phyloP scores from a whole-genome alignment of 2,888 invertebrate species.

The Athripsodes cinereus region DNA sequence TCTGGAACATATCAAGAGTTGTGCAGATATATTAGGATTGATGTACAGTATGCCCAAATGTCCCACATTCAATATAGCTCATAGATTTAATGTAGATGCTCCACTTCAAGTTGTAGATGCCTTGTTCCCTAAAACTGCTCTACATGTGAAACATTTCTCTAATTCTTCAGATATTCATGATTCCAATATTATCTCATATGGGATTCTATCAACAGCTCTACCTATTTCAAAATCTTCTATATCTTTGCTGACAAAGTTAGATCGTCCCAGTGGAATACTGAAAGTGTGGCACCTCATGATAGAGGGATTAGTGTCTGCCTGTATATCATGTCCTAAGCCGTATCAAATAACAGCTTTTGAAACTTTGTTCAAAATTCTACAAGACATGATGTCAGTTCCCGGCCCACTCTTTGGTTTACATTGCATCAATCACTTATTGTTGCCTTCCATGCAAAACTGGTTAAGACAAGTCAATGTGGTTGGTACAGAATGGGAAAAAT shows the following conservation, averaged over 20 bases:
- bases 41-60: conserved; percentile 95
- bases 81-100: conserved; percentile 71
- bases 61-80: conserved; percentile 86
- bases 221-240: conserved; percentile 46
- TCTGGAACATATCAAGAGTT: conserved; percentile 77
- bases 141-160: conserved; percentile 64
- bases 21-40: conserved; percentile 80
- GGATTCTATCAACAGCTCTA: conserved; percentile 51
- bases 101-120: conserved; percentile 78
- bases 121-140: conserved; percentile 66
- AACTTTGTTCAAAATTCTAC: conserved; percentile 76
- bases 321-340: conserved; percentile 81
- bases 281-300: conserved; percentile 87
- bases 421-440: conserved; percentile 83
- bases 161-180: conserved; percentile 60
- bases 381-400: conserved; percentile 70
- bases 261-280: conserved; percentile 74
- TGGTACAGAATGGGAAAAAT: conserved; percentile 65
- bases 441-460: conserved; percentile 94
- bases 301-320: conserved; percentile 77
- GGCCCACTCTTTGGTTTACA: conserved; percentile 87
- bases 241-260: conserved; percentile 59
- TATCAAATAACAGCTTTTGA: conserved; percentile 84
- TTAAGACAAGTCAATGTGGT: conserved; percentile 68
- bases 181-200: conserved; percentile 60